Base-by-base conservation (phyloP, 2,888 invertebrate species). In the Cremastobaeus sp. region DNA sequence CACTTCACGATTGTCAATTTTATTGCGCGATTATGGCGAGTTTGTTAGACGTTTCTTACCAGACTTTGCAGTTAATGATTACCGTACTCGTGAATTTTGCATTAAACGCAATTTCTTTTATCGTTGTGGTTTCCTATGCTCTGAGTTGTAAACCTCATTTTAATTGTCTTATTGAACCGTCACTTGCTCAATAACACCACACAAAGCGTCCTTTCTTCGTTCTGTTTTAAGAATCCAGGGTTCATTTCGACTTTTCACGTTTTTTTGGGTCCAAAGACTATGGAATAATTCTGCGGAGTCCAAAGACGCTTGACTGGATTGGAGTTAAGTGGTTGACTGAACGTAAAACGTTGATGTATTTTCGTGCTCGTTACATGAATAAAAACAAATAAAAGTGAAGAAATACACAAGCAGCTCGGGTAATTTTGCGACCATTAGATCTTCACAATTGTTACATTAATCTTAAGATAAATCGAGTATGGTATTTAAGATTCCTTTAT, bases 271-370 rank as follows among this genome's bases (percentile, higher is more conserved):
- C 62, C 50, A 68, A 68, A 69, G 69, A 66, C 45, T 48, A 60
- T 21, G 54, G 20, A 34, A 39, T 66, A 64, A 64, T 45, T 70
- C 57, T 70, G 70, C 43, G 70, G 64, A 50, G 57, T 71, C 57
- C 55, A 71, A 71, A 62, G 70, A 70, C 25, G 65, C 71, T 65
- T 50, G 62, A 55, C 50, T 55, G 69, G 55, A 70, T 62, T 55
- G 57, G 55, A 64, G 65, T 54, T 72, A 65, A 60, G 65, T 60
- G 48, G 52, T 66, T 72, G 65, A 71, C 57, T 71, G 71, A 64
- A 71, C 57, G 43, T 47, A 64, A 57, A 64, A 48, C 35, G 64
- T 62, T 62, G 39, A 30, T 45, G 70, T 64, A 64, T 57, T 64
- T 71, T 71, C 69, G 47, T 60, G 69, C 43, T 69, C 64, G 71